Conservation (phyloP, 1,140 invertebrate species). For the Thaumatotibia leucotreta region DNA sequence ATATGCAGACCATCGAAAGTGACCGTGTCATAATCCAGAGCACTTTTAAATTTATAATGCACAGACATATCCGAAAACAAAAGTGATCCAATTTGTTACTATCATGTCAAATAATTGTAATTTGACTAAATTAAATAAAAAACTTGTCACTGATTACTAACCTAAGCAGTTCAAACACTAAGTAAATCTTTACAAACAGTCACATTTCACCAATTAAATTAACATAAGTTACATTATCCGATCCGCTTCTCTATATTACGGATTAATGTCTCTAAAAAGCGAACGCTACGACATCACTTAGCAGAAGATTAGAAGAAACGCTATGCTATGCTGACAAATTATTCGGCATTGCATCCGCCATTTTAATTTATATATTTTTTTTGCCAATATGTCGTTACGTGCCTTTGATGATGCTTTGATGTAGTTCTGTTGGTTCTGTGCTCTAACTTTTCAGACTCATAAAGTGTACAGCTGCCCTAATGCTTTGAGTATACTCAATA, state of each 20-base stretch:
- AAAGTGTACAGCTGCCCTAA: background rate
- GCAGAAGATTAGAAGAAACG: background rate
- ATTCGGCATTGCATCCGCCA: background rate
- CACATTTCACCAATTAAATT: background rate
- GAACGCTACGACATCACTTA: too few species aligned
- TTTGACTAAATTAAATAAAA: background rate
- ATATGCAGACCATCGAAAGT: constrained; percentile 98
- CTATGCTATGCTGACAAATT: background rate
- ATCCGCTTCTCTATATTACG: too few species aligned
- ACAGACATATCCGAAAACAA: constrained; percentile 86
- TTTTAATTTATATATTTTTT: background rate
- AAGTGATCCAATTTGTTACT: constrained; percentile 33
- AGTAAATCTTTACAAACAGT: background rate
- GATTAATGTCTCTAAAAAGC: too few species aligned
- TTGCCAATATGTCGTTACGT: background rate
- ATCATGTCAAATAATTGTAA: constrained; percentile 48
- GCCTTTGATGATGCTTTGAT: background rate
- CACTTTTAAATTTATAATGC: constrained; percentile 99
- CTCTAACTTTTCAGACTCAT: background rate
- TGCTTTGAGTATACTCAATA: too few species aligned
- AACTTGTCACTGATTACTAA: background rate
- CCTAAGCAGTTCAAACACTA: background rate
- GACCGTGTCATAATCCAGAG: constrained; percentile 95
- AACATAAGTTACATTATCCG: background rate
- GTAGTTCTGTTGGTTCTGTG: too few species aligned